These are phyloP conservation scores for Chelmon rostratus DNA, from an alignment of 2,797 vertebrate species.

Conservation along the genomic window DNA sequence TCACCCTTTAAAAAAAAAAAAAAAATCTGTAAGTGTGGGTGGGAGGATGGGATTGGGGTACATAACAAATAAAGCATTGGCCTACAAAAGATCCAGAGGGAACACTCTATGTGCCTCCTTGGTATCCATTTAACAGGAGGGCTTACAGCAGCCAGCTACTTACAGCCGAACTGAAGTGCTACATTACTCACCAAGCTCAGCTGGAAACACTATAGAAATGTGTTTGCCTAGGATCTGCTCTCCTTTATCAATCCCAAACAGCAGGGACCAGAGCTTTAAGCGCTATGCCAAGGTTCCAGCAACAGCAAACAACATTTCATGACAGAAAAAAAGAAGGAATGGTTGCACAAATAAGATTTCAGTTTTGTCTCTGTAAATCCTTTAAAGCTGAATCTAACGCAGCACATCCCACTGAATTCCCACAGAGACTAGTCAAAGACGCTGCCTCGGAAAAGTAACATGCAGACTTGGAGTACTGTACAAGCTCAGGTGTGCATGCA, in stretches of 20 bases:
- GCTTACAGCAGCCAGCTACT: slow-evolving; percentile 80
- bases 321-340: slow-evolving; percentile 61
- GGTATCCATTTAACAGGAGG: slow-evolving; percentile 77
- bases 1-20: slow-evolving; percentile 36
- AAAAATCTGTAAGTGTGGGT: slow-evolving; percentile 41
- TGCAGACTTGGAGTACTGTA: slow-evolving; percentile 45
- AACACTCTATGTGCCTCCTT: slow-evolving; percentile 70
- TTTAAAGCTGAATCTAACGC: slow-evolving; percentile 77
- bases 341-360: slow-evolving; percentile 81
- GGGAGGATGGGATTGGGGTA: slow-evolving; percentile 67
- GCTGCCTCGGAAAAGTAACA: slow-evolving; percentile 59
- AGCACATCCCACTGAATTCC: slow-evolving; percentile 66
- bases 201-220: slow-evolving; percentile 82
- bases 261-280: slow-evolving; percentile 79
- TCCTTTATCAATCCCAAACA: slow-evolving; percentile 85
- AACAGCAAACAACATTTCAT: slow-evolving; percentile 77
- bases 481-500: slow-evolving; percentile 32
- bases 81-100: slow-evolving; percentile 76
- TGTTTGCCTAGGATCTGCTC: slow-evolving; percentile 80
- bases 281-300: slow-evolving; percentile 71
- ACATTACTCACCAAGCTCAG: slow-evolving; percentile 83
- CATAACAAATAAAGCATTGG: slow-evolving; percentile 74
- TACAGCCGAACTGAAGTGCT: slow-evolving; percentile 73
- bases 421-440: slow-evolving; percentile 65
- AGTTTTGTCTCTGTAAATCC: slow-evolving; percentile 82